These are phyloP conservation scores for Drosophila sturtevanti DNA, from an alignment of 1,140 invertebrate species.

Conservation along the genomic window DNA sequence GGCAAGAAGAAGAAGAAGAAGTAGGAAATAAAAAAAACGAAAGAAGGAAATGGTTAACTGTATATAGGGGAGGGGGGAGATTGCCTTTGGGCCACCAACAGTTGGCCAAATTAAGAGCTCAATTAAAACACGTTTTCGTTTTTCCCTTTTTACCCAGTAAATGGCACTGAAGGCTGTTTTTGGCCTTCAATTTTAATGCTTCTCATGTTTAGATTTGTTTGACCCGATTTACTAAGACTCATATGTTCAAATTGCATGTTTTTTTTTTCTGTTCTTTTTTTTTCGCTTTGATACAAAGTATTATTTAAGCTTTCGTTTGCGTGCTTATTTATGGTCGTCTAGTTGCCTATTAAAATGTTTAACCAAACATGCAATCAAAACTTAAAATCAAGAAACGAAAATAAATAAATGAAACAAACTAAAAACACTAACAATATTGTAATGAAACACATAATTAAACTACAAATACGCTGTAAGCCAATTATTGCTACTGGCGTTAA, in stretches of 20 bases:
- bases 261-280: too few relatives aligned
- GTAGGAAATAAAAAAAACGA: not conserved
- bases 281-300: conserved; percentile 43
- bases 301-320: conserved; percentile 69
- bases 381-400: conserved; percentile 22
- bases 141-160: conserved; percentile 3
- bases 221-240: not conserved
- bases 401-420: conserved; percentile 30
- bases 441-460: conserved; percentile 59
- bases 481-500: conserved; percentile 66
- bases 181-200: not conserved
- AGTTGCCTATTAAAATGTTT: conserved; percentile 60
- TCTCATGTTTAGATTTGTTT: not conserved
- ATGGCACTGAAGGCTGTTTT: not conserved
- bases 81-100: not conserved
- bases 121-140: conserved; percentile 47
- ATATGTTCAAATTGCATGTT: too few relatives aligned
- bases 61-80: not conserved
- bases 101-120: conserved; percentile 12
- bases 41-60: not conserved
- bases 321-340: conserved; percentile 41
- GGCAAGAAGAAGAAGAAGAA: too few relatives aligned
- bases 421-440: conserved; percentile 7
- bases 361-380: conserved; percentile 63
- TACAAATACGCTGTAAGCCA: conserved; percentile 46